Conservation (phyloP, 2,888 invertebrate genomes). For the Altica lythri region DNA sequence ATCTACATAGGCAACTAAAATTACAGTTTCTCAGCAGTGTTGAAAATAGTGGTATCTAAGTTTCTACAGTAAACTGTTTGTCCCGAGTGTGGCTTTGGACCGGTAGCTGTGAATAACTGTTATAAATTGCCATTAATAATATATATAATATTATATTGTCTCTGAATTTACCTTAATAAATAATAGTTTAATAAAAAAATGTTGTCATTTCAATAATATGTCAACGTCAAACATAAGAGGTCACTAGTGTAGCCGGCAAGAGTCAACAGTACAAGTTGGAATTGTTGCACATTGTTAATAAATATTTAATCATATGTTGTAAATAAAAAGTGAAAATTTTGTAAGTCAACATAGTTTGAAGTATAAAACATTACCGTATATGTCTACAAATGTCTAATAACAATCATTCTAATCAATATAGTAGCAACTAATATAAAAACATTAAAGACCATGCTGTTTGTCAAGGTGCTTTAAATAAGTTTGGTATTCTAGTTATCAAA, state of each 20-base stretch:
- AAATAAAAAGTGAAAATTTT: constrained; percentile 20
- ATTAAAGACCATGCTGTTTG: constrained; percentile 32
- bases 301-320: constrained; percentile 39
- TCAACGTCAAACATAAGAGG: constrained; percentile 21
- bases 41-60: too few species aligned
- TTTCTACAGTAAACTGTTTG: too few species aligned
- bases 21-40: too few species aligned
- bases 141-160: too few species aligned
- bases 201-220: too few species aligned
- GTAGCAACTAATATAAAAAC: constrained; percentile 18
- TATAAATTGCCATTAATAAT: too few species aligned
- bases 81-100: too few species aligned
- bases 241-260: constrained; percentile 45
- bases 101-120: too few species aligned
- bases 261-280: constrained; percentile 42
- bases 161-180: too few species aligned
- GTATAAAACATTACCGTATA: neutral
- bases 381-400: neutral
- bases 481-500: constrained; percentile 20
- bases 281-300: constrained; percentile 42
- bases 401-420: neutral
- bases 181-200: too few species aligned
- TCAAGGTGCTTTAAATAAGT: constrained; percentile 32
- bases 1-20: too few species aligned
- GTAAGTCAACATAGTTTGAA: constrained; percentile 16